Percentiles rank a stretch among this genome's conserved stretches.
Conservation (phyloP, 2,113 vertebrate species). For the Glaucidium brasilianum region DNA sequence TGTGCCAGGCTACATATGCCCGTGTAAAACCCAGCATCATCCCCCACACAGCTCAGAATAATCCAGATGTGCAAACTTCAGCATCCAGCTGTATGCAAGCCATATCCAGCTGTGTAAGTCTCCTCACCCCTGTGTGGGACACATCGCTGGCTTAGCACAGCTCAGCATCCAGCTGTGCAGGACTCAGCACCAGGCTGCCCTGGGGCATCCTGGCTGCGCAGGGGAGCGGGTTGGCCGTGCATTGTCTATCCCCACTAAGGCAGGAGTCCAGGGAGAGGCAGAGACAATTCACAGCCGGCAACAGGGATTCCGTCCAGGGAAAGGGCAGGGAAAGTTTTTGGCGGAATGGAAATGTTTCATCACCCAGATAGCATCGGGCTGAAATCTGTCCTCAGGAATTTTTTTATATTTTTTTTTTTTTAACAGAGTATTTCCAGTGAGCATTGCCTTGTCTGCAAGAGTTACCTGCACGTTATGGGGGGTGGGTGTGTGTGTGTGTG, state of each 20-base stretch:
- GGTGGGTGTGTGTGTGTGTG: too few relatives aligned
- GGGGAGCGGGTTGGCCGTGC: rapidly evolving
- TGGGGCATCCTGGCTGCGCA: rapidly evolving
- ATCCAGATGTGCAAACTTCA: not conserved
- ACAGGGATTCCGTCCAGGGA: not conserved
- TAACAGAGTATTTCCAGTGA: not conserved
- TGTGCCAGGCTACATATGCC: not conserved
- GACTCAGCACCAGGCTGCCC: not conserved
- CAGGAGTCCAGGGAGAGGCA: not conserved
- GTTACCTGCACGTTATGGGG: not conserved
- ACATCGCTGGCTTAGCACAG: too few relatives aligned
- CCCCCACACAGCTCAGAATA: too few relatives aligned
- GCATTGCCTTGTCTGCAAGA: not conserved
- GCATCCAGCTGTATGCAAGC: not conserved
- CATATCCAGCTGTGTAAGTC: not conserved
- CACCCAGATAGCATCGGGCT: not conserved
- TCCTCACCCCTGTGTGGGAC: too few relatives aligned
- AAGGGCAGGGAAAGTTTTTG: not conserved
- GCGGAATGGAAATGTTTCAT: not conserved
- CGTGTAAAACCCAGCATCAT: rapidly evolving
- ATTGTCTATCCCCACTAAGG: not conserved
- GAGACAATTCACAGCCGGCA: not conserved
- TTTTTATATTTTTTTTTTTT: not conserved
- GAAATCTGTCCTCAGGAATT: not conserved
- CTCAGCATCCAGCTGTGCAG: not conserved